Percentiles rank a stretch among this genome's conserved stretches.
phyloP scores from a whole-genome alignment of 2,797 vertebrate genomes.

The Gadopsis marmoratus region DNA sequence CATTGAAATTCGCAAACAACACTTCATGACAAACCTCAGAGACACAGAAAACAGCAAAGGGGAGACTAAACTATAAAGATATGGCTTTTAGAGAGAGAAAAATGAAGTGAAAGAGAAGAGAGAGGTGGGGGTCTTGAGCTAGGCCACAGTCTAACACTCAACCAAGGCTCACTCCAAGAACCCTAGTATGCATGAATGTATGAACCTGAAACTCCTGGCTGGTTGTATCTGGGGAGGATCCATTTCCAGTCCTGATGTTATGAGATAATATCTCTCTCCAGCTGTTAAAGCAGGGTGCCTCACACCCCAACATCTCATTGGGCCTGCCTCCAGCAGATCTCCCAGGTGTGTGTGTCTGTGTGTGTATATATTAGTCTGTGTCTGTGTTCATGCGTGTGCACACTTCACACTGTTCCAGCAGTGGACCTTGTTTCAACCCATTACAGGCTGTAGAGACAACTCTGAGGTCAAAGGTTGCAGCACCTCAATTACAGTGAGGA shows the following conservation, averaged over 20 bases:
- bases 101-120: constrained; percentile 7
- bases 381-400: constrained; percentile 55
- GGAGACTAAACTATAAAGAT: constrained; percentile 9
- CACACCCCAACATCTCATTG: constrained; percentile 72
- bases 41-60: not conserved
- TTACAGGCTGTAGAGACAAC: constrained; percentile 72
- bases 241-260: constrained; percentile 78
- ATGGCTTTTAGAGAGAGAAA: constrained; percentile 13
- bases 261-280: constrained; percentile 83
- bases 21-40: not conserved
- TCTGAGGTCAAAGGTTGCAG: constrained; percentile 68
- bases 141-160: constrained; percentile 60
- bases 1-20: not conserved
- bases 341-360: constrained; percentile 46
- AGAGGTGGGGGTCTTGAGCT: constrained; percentile 33
- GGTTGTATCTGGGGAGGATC: constrained; percentile 82
- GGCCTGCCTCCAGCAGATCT: constrained; percentile 64
- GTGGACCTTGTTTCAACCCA: constrained; percentile 66
- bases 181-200: constrained; percentile 59
- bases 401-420: constrained; percentile 36
- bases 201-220: constrained; percentile 68
- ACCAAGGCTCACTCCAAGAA: constrained; percentile 56
- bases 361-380: constrained; percentile 1
- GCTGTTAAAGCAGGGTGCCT: constrained; percentile 84
- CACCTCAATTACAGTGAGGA: constrained; percentile 71